A percentile compares a stretch with the other conserved stretches of the same genome.
Evolutionary conservation across 2,113 vertebrate genomes (phyloP).

Genomic region (Mobula hypostoma): DNA sequence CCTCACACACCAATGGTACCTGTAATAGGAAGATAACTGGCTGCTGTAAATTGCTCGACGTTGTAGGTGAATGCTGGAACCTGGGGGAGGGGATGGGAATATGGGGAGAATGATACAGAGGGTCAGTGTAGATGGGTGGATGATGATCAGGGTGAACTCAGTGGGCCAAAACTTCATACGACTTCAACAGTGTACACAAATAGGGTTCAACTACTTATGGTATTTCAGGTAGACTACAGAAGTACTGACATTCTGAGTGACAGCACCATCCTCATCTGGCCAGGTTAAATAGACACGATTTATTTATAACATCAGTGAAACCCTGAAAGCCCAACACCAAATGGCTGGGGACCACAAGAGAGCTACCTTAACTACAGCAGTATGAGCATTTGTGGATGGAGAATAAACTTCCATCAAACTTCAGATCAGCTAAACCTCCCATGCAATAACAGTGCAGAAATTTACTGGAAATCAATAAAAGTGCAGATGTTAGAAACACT

Average conservation of each 20-base stretch:
- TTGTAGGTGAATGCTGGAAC: no score
- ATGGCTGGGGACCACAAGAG: not conserved
- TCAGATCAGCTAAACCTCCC: not conserved
- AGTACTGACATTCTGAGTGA: not conserved
- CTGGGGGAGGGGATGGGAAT: no score
- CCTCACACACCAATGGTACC: no score
- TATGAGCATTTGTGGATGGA: not conserved
- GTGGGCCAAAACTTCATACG: not conserved
- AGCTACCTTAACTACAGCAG: not conserved
- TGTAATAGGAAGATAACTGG: no score
- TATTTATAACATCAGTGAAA: not conserved
- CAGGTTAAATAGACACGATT: not conserved
- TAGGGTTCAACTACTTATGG: no score
- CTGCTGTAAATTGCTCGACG: no score
- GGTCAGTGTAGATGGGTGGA: no score
- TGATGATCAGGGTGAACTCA: no score
- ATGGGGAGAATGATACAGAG: no score
- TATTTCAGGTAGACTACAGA: not conserved
- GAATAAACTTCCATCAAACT: not conserved
- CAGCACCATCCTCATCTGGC: not conserved
- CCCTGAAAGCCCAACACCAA: not conserved
- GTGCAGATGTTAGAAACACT: no score
- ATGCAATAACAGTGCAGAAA: not conserved
- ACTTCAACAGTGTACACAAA: not conserved
- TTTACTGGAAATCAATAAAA: not conserved